Evolutionary conservation across 92 coral and sea anemone species (phyloP), one percentile per base, ranked within the genome.

Genomic region (Epizoanthus rinbou): DNA sequence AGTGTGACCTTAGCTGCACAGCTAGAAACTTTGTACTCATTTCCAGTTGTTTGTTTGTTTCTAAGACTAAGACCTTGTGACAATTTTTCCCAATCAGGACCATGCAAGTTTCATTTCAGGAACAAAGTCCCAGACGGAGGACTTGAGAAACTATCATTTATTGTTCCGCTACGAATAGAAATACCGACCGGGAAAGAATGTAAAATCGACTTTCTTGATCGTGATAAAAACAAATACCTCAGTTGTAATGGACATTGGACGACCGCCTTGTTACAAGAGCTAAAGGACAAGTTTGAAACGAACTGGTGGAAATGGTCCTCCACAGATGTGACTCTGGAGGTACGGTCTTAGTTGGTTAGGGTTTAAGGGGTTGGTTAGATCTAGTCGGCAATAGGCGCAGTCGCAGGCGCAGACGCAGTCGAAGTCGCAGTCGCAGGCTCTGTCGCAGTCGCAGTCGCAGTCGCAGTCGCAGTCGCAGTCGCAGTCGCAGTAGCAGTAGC

Each of bases 141-240:
- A 59, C 70, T 78, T n/a, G 13, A 39, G 23, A 43, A 21, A 39
- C 71, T 78, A 6, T 78, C 82, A 1, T 41, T 63, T 33, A 7
- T 21, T 60, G 47, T 69, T 39, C 82, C 82, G 23, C 57, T 39
- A 60, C 28, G 41, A 1, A 60, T 78, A 37, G 3, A 78, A 23
- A 8, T 70, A 3, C 82, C 82, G 15, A 11, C 0, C n/a, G 82
- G 82, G 18, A 62, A 78, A 39, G 71, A 78, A 63, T 78, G 82
- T 57, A 78, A 39, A 21, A 37, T 78, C 4, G 59, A 62, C 25
- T 10, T 62, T 43, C 71, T 78, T 15, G 56, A 76, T 35, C 23
- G 21, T 39, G 41, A 8, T 39, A 41, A 56, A 28, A 57, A 75
- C 19, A 19, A 31, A 19, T 76, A 76, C 63, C 13, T 76, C 33